These are phyloP conservation scores for Galeopsomyia nigrocyanea DNA, from an alignment of 2,888 invertebrate genomes.

Conservation along the genomic window DNA sequence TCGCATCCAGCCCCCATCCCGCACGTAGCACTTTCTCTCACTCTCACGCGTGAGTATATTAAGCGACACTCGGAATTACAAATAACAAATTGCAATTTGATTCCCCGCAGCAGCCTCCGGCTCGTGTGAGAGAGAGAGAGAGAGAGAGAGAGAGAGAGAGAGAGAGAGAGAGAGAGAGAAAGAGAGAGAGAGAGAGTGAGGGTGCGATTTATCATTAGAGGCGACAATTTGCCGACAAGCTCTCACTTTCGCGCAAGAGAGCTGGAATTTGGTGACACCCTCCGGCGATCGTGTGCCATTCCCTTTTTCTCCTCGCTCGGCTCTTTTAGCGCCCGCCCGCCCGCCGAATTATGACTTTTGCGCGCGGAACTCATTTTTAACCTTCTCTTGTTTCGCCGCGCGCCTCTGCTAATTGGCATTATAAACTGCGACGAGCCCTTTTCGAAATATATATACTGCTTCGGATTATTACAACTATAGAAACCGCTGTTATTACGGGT, in stretches of 20 bases:
- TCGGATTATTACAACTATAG: no score
- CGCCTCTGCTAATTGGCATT: not conserved
- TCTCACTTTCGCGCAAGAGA: slow-evolving; percentile 18
- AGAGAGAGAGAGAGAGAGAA: slow-evolving; percentile 22
- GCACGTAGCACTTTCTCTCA: slow-evolving; percentile 48
- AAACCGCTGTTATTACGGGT: no score
- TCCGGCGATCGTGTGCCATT: slow-evolving; percentile 24
- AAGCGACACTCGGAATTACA: slow-evolving; percentile 70
- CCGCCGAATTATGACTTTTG: slow-evolving; percentile 18
- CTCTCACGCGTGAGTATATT: slow-evolving; percentile 57
- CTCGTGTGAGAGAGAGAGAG: slow-evolving; percentile 29
- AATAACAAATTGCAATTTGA: slow-evolving; percentile 70
- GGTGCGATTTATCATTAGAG: slow-evolving; percentile 69
- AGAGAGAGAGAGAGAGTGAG: slow-evolving; percentile 50
- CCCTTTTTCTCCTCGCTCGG: slow-evolving; percentile 24
- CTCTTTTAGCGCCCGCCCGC: not conserved
- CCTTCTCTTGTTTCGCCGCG: not conserved
- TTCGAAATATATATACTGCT: no score
- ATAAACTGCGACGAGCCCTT: no score
- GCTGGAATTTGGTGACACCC: slow-evolving; percentile 40
- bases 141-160: slow-evolving; percentile 27
- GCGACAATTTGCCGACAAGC: slow-evolving; percentile 67
- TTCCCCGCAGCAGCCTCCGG: slow-evolving; percentile 58
- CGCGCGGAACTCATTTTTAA: slow-evolving; percentile 3
- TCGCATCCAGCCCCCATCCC: slow-evolving; percentile 48